These are phyloP conservation scores for Rhynchomys soricoides DNA, from an alignment of 2,113 vertebrate genomes.

Conservation along the genomic window DNA sequence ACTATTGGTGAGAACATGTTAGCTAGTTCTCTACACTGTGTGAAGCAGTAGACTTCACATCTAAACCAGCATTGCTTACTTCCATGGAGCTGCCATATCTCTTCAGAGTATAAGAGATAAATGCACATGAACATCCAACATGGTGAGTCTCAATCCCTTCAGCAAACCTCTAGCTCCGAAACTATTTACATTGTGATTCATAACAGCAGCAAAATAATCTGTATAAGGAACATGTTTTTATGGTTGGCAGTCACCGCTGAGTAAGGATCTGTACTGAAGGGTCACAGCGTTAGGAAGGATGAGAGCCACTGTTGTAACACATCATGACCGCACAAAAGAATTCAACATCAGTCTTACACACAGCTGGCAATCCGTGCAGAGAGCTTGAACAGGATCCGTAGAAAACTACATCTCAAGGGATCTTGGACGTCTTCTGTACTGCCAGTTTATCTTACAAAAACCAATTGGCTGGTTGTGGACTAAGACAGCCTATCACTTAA, in stretches of 20 bases:
- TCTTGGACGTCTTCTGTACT: neutral
- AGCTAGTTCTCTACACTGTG: neutral
- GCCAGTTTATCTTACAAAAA: conserved; percentile 46
- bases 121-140: neutral
- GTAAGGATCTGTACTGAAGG: neutral
- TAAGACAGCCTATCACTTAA: conserved; percentile 48
- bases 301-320: neutral
- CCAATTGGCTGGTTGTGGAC: neutral
- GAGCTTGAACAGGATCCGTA: conserved; percentile 36
- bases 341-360: conserved; percentile 42
- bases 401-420: conserved; percentile 4
- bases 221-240: too few species aligned
- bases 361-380: neutral
- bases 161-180: neutral
- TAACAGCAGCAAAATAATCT: neutral
- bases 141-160: neutral
- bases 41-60: conserved; percentile 4
- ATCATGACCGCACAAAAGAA: conserved; percentile 9
- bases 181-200: neutral
- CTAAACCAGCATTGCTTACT: neutral
- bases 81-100: neutral
- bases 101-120: conserved; percentile 54
- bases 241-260: neutral
- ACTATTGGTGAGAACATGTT: neutral
- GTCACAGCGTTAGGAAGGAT: neutral